A percentile compares a stretch with the other conserved stretches of the same genome.
phyloP scores from a whole-genome alignment of 2,888 invertebrate genomes.

The Hyles lineata region DNA sequence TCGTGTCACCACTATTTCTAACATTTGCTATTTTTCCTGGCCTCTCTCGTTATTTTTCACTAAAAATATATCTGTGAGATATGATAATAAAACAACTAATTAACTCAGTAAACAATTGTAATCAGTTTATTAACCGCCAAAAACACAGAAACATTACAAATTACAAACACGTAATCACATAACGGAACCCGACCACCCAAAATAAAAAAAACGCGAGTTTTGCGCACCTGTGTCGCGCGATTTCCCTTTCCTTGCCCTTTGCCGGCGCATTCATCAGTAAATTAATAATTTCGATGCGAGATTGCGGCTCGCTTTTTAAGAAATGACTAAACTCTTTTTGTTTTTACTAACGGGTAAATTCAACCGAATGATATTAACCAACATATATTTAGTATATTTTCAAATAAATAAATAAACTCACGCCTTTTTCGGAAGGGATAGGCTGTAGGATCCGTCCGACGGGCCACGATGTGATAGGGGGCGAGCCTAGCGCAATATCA shows the following conservation, averaged over 20 bases:
- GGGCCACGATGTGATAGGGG: no score
- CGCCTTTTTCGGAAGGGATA: no score
- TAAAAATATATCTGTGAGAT: no score
- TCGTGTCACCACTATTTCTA: no score
- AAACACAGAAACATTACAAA: not conserved
- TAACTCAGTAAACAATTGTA: not conserved
- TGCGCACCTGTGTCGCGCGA: slow-evolving; percentile 38
- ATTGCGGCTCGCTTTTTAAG: not conserved
- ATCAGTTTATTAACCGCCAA: not conserved
- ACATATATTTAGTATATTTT: no score
- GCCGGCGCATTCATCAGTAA: slow-evolving; percentile 13
- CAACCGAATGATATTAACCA: no score
- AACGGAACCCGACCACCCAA: slow-evolving; percentile 32
- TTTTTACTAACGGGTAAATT: no score
- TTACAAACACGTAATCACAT: slow-evolving; percentile 12
- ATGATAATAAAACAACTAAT: not conserved
- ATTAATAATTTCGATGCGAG: slow-evolving; percentile 18
- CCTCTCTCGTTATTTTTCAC: no score
- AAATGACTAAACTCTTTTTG: not conserved
- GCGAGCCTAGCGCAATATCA: no score
- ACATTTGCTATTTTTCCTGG: no score
- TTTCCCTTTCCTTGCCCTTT: slow-evolving; percentile 40
- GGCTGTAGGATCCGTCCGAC: no score
- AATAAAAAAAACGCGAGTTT: slow-evolving; percentile 30
- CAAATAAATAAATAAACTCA: no score